Conservation (phyloP, 2,888 invertebrate genomes). For the Eristalis tenax region DNA sequence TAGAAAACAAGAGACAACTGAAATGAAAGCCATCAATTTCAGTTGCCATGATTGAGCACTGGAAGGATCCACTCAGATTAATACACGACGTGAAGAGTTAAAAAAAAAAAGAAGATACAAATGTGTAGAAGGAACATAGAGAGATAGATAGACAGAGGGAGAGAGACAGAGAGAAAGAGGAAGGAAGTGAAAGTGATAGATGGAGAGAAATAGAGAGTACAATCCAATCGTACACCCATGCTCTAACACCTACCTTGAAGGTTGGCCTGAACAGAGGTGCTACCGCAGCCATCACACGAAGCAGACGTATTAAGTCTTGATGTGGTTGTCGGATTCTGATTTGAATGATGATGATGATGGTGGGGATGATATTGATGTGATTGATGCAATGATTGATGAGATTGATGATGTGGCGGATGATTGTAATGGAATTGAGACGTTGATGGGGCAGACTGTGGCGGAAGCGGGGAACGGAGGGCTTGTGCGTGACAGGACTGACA, state of each 20-base stretch:
- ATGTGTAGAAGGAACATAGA: neutral
- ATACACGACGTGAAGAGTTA: slow-evolving; percentile 55
- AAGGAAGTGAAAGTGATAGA: neutral
- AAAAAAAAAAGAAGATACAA: slow-evolving; percentile 26
- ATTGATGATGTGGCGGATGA: slow-evolving; percentile 26
- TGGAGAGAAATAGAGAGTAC: neutral
- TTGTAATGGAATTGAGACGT: slow-evolving; percentile 65
- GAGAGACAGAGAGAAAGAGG: neutral
- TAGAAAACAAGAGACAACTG: neutral
- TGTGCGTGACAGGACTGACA: slow-evolving; percentile 57
- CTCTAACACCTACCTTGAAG: slow-evolving; percentile 81
- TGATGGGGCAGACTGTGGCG: slow-evolving; percentile 54
- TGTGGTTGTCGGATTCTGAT: slow-evolving; percentile 49
- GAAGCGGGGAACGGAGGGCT: slow-evolving; percentile 52
- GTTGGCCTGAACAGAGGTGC: slow-evolving; percentile 74
- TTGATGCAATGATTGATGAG: neutral
- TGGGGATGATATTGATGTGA: slow-evolving; percentile 60
- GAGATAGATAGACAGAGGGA: neutral
- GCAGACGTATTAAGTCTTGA: slow-evolving; percentile 74
- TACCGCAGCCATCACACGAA: slow-evolving; percentile 78
- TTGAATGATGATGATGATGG: slow-evolving; percentile 59
- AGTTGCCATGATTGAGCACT: slow-evolving; percentile 4
- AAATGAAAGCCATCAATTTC: neutral
- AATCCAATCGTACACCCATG: slow-evolving; percentile 75
- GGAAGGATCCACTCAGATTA: slow-evolving; percentile 37